Evolutionary conservation across 2,888 invertebrate species (phyloP).

Genomic region (Rambutsinella grinnellia): DNA sequence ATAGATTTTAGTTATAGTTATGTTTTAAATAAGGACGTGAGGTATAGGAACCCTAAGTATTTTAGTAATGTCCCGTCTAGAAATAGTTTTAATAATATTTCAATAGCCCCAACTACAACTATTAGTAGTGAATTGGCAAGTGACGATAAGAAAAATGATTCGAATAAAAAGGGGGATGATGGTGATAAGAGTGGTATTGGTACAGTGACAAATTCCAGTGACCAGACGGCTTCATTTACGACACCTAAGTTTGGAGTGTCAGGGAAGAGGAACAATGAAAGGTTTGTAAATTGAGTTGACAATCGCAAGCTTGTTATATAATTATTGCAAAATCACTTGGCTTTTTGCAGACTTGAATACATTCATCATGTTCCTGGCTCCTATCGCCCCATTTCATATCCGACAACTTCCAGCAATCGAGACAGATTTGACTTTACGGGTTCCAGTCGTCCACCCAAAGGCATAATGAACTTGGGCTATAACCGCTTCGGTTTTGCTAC

Average conservation of each 20-base stretch:
- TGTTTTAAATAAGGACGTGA: slow-evolving; percentile 63
- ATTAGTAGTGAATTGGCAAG: too few relatives aligned
- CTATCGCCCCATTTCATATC: slow-evolving; percentile 9
- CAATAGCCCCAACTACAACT: too few relatives aligned
- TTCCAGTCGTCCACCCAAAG: background rate
- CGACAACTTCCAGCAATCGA: slow-evolving; percentile 3
- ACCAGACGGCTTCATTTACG: too few relatives aligned
- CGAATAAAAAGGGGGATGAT: too few relatives aligned
- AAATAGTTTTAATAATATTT: too few relatives aligned
- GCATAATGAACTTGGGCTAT: slow-evolving; percentile 20
- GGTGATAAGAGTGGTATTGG: too few relatives aligned
- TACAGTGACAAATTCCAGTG: too few relatives aligned
- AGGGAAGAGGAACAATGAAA: too few relatives aligned
- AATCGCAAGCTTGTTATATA: too few relatives aligned
- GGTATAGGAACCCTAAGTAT: slow-evolving; percentile 46
- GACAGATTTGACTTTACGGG: slow-evolving; percentile 10
- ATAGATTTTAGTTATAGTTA: slow-evolving; percentile 65
- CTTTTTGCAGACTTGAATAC: slow-evolving; percentile 16
- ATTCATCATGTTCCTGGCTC: slow-evolving; percentile 11
- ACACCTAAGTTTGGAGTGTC: too few relatives aligned
- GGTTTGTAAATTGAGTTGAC: too few relatives aligned
- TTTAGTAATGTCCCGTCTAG: slow-evolving; percentile 42
- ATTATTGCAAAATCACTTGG: background rate
- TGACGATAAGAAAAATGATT: too few relatives aligned
- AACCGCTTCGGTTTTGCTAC: slow-evolving; percentile 41